Evolutionary conservation across 92 coral and sea anemone species (phyloP), one percentile per base, ranked within the genome.

Genomic region (Palythoa grandiflora): DNA sequence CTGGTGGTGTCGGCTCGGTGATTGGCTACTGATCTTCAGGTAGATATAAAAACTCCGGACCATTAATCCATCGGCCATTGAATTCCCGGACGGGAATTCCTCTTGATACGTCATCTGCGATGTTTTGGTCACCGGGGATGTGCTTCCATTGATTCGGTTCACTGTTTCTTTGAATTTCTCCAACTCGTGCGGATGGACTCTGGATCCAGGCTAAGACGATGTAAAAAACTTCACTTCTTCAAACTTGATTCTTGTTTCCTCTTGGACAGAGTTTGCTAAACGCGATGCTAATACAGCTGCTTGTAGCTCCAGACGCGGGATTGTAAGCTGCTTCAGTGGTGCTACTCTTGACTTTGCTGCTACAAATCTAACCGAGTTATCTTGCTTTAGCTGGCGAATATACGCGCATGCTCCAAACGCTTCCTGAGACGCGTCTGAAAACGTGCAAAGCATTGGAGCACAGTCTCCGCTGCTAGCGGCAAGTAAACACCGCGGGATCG

Each of bases 131-230:
- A 47, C 89, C 88, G 4, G 91, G 91, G 21, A 92, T 84, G 75
- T 91, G 91, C 53, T 28, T 28, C 96, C 94, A 89, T 17, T 86
- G 89, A 53, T 85, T 71, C 16, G 92, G 93, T 13, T 93, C 94
- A 40, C 88, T 48, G 75, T 76, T 93, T 36, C 84, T 78, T 68
- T 93, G 94, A 11, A 91, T 91, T 73, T 93, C 94, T 10, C 96
- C 95, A 9, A 91, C 87, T 74, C 94, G 55, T 9, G 70, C 68
- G 3, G 94, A 93, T 39, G 83, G 85, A 14, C 93, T 78, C 53
- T 91, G 90, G 1, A 90, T 88, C 95, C 93, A 92, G 21, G 91
- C 89, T 57, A 78, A 53, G 37, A 83, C 90, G 38, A 89, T 88
- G 15, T 37, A 19, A 65, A 91, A 85, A 59, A 88, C 92, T 3